phyloP scores from a whole-genome alignment of 2,888 invertebrate genomes.

The Cheilosia variabilis region DNA sequence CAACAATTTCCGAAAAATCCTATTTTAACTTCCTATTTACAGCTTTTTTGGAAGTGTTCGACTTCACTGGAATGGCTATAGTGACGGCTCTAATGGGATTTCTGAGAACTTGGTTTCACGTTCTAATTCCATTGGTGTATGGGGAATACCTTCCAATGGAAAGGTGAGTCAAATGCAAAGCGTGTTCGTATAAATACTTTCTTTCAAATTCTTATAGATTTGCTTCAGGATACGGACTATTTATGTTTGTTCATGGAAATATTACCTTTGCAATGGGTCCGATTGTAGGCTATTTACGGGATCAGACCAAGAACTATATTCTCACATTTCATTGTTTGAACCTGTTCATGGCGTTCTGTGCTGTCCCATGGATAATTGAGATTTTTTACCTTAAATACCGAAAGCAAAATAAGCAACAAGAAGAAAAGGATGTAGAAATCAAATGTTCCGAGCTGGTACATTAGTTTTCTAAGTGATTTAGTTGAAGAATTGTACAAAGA shows the following conservation, averaged over 20 bases:
- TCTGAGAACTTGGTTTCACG: constrained; percentile 88
- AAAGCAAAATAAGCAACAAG: not conserved
- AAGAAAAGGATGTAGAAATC: constrained; percentile 10
- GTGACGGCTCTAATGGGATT: constrained; percentile 87
- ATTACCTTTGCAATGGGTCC: constrained; percentile 88
- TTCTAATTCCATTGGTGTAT: constrained; percentile 88
- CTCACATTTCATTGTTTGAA: constrained; percentile 88
- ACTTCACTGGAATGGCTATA: constrained; percentile 85
- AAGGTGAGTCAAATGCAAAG: constrained; percentile 78
- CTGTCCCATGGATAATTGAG: constrained; percentile 88
- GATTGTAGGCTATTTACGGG: constrained; percentile 87
- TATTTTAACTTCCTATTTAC: constrained; percentile 57
- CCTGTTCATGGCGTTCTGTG: constrained; percentile 87
- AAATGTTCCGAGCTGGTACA: not conserved
- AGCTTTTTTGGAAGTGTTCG: constrained; percentile 85
- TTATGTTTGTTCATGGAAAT: constrained; percentile 89
- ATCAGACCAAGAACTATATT: constrained; percentile 87
- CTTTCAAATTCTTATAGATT: constrained; percentile 83
- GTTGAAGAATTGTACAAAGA: too few species aligned
- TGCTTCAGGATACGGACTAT: constrained; percentile 89
- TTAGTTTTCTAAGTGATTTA: not conserved
- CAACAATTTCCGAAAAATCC: not conserved
- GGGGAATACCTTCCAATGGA: constrained; percentile 88
- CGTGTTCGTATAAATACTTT: not conserved
- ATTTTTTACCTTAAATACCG: constrained; percentile 81